Base-by-base conservation (phyloP, 2,888 invertebrate species). In the Ophonus ardosiacus region DNA sequence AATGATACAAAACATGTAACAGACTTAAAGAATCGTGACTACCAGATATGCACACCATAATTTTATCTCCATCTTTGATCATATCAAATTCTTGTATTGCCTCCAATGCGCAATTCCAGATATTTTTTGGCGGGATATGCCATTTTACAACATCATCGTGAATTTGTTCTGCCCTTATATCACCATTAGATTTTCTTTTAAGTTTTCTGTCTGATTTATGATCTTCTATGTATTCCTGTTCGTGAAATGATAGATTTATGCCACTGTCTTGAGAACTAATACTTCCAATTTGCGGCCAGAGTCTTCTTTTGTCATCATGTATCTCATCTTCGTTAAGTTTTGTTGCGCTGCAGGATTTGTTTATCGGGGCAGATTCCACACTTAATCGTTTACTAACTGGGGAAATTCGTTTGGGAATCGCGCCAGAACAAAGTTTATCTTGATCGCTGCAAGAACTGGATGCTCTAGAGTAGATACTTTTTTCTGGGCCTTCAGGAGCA, bases 1-100 rank as follows among this genome's bases (percentile, higher is more conserved):
- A 97, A 90, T 98, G 97, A 82, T 96, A 94, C 88, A 98, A 92
- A 0, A 96, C 95, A 90, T 98, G 98, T 0, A 98, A 92, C 8
- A 98, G 92, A 0, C 96, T 95, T n/a, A 98, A 91, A 0, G 97
- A 97, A 89, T 96, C 95, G 87, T 96, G 95, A 1, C 96, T 96
- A 0, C 96, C 97, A 0, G 97, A 97, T 65, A 98, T 92, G 89
- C 98, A 97, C 13, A 98, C 95, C 89, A 98, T 92, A 15, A 98
- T 94, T 86, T 95, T 93, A 90, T 98, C 98, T 1, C 96, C 96
- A 87, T 96, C 94, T 81, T 94, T 93, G 84, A 98, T 94, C 97
- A 98, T 98, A 86, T 94, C 93, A 91, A 94, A 97, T 89, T 97
- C 96, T 86, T 95, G 94, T 76, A 97, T 92, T 0, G 97, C 97